These are phyloP conservation scores for Meloidogyne hapla DNA, from an alignment of 1,140 invertebrate genomes.

Conservation along the genomic window DNA sequence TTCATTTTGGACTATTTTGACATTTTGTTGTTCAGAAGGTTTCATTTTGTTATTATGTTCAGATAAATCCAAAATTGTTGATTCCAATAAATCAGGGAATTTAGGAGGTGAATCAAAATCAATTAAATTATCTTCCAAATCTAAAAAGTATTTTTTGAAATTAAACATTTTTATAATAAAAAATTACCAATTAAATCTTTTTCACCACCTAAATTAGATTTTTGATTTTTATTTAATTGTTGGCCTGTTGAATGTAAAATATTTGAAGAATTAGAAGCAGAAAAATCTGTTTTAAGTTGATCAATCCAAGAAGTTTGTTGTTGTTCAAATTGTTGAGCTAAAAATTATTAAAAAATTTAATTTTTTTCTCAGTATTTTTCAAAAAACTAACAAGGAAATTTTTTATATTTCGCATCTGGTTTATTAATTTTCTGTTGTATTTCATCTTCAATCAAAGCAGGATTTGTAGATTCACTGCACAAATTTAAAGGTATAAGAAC, in stretches of 20 bases:
- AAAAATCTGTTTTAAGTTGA: conserved; percentile 9
- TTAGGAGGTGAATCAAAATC: conserved; percentile 19
- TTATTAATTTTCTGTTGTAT: background rate
- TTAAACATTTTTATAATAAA: background rate
- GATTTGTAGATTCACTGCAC: background rate
- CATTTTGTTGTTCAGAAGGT: background rate
- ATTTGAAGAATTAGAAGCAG: background rate
- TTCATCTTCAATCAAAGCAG: background rate
- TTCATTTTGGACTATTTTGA: background rate
- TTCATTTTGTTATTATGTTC: background rate
- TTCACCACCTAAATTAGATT: background rate
- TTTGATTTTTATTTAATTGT: conserved; percentile 1
- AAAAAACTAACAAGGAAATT: background rate
- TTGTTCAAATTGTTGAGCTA: conserved; percentile 1
- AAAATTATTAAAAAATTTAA: background rate
- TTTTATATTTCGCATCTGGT: background rate
- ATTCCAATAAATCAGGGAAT: background rate
- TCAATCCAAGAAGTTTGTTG: background rate
- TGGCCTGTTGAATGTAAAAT: no score
- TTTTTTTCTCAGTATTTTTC: background rate
- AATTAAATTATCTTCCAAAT: conserved; percentile 25
- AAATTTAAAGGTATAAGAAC: conserved; percentile 28
- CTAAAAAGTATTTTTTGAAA: conserved; percentile 1
- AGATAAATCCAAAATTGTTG: background rate
- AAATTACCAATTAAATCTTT: conserved; percentile 21